Percentiles rank a stretch among this genome's conserved stretches.
Evolutionary conservation across 2,888 invertebrate genomes (phyloP).

Genomic region (Tolmerus cingulatus): DNA sequence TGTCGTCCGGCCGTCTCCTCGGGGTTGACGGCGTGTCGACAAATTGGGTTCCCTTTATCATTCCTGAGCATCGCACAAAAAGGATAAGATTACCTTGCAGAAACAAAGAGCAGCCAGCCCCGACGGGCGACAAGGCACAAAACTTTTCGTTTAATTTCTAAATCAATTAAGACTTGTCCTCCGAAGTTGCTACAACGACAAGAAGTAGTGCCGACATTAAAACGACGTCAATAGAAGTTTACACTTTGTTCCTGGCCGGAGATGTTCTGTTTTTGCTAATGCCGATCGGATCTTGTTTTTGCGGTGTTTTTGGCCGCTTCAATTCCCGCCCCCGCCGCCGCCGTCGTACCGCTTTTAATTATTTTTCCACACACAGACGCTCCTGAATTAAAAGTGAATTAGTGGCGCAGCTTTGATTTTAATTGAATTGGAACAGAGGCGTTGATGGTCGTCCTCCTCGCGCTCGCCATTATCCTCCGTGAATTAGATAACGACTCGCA

Average conservation of each 20-base stretch:
- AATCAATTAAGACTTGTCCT: slow-evolving; percentile 42
- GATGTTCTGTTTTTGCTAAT: slow-evolving; percentile 11
- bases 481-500: neutral
- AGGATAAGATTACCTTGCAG: slow-evolving; percentile 40
- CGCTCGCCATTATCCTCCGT: neutral
- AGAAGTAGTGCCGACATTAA: slow-evolving; percentile 36
- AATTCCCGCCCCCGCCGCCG: neutral
- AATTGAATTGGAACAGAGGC: slow-evolving; percentile 45
- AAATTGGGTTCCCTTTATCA: slow-evolving; percentile 39
- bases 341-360: slow-evolving; percentile 12
- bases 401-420: slow-evolving; percentile 46
- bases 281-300: slow-evolving; percentile 19
- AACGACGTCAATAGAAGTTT: slow-evolving; percentile 38
- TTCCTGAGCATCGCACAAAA: slow-evolving; percentile 24
- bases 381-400: slow-evolving; percentile 46
- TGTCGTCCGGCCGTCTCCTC: neutral
- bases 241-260: slow-evolving; percentile 25
- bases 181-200: slow-evolving; percentile 26
- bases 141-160: slow-evolving; percentile 43
- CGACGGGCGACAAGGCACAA: slow-evolving; percentile 12
- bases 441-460: neutral
- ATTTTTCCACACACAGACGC: slow-evolving; percentile 37
- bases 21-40: slow-evolving; percentile 25
- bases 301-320: slow-evolving; percentile 11
- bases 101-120: slow-evolving; percentile 14